Evolutionary conservation across 2,888 invertebrate genomes (phyloP), one percentile per base, ranked within the genome.

Genomic region (Lasioglossum morio): DNA sequence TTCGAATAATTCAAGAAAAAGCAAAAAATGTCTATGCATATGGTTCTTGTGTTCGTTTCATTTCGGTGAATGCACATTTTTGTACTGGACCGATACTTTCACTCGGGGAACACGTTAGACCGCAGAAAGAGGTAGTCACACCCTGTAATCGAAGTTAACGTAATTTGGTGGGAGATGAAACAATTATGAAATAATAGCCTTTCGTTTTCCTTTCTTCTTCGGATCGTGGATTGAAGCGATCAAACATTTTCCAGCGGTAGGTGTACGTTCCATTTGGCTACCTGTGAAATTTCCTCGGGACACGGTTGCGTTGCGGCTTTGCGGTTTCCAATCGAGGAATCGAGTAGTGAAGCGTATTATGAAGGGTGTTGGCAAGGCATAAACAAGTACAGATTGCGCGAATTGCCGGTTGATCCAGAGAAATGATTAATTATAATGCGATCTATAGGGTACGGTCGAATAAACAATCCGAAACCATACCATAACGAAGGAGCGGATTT

Each of bases 261-360:
- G 79, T 82, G 79, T 69, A 80, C 48, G 87, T 74, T 85, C 82
- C 77, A 78, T 48, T 87, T 79, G 77, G 34, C 60, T 66, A 72
- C 48, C 43, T 69, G 79, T 48, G 79, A 85, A 82, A 85, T 85
- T 82, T 87, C 79, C 60, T 53, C 66, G 48, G 34, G 74, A 48
- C 57, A 19, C 77, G 57, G 73, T 78, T 46, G 66, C 16, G 57
- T 70, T 75, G 86, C 70, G 82, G 85, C 74, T 85, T 78, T 82
- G 87, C 78, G 85, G 87, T 85, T 85, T 87, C 75, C 82, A 85
- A 82, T 85, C 48, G 85, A 80, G 30, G 74, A 79, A 79, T 72
- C 74, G 72, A 82, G 75, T 80, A 63, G 77, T n/a, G 69, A 72
- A 82, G 72, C 74, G 79, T 85, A 82, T 74, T 79, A 66, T 76